Base-by-base conservation (phyloP, 2,797 vertebrate species). In the Argyrosomus regius region DNA sequence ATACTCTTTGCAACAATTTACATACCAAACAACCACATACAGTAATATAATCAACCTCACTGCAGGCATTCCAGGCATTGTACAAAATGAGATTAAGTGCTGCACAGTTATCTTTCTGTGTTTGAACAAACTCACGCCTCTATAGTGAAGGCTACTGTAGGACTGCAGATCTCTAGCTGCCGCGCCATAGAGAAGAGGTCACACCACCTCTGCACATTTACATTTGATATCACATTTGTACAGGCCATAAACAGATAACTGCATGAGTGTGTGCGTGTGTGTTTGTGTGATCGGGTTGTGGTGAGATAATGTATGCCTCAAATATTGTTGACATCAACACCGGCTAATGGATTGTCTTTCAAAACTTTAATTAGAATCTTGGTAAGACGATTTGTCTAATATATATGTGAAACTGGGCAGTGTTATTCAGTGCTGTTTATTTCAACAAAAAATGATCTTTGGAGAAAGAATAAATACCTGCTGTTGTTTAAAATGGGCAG, bases 181-280 rank as follows among this genome's bases (percentile, higher is more conserved):
- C 45, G 14, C 35, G 43, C 71, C 57, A 58, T 16, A 28, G 41
- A 77, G 26, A 11, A 79, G 73, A 76, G 72, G 53, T 81, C 66
- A 65, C 57, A 7, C 61, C 46, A 86, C 28, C 75, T 71, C 77
- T 62, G 75, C 53, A 24, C 68, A 71, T 83, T 83, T 59, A 61
- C 18, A 22, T 72, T 58, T 61, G 65, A 75, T 77, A 80, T 84
- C 70, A 72, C 70, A 69, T 67, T 67, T 24, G 10, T 35, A 43
- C 6, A 31, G 62, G 28, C 41, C 18, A 50, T 17, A 48, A 50
- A 56, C 49, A 64, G 56, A 78, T 77, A 46, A 66, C n/a, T 46
- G 61, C 22, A 20, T 26, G 41, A 53, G 46, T 35, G n/a, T 49
- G 41, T 48, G 46, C 71, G 24, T 28, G 17, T 13, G 22, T 35